A percentile compares a stretch with the other conserved stretches of the same genome.
These are phyloP conservation scores for Acheta domesticus DNA, from an alignment of 2,888 invertebrate species.

Conservation along the genomic window DNA sequence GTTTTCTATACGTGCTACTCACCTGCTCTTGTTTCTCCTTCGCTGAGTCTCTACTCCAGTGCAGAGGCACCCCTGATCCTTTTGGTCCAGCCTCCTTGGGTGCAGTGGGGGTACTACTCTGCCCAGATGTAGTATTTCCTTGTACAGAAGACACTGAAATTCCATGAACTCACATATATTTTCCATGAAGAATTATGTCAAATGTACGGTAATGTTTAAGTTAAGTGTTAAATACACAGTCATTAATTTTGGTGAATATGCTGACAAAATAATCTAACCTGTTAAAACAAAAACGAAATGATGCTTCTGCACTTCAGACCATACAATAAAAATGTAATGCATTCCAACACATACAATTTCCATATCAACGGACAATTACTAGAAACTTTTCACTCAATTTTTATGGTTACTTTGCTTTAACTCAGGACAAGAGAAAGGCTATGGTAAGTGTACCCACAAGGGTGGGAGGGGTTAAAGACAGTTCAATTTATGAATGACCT, in stretches of 20 bases:
- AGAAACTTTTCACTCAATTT: too few species aligned
- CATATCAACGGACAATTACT: too few species aligned
- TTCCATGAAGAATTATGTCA: neutral
- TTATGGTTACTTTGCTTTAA: too few species aligned
- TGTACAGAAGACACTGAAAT: conserved; percentile 52
- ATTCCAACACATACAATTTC: too few species aligned
- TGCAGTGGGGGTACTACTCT: neutral
- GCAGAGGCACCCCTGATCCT: conserved; percentile 48
- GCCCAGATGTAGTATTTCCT: conserved; percentile 45
- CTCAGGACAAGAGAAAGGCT: too few species aligned
- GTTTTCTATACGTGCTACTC: conserved; percentile 11
- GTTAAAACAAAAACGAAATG: too few species aligned
- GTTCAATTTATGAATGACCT: neutral
- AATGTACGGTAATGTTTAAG: neutral
- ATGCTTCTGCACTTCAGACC: too few species aligned
- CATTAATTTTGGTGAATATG: too few species aligned
- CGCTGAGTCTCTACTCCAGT: conserved; percentile 45
- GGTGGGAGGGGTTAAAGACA: neutral
- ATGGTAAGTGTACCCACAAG: too few species aligned
- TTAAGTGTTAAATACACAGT: too few species aligned
- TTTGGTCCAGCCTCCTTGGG: conserved; percentile 45
- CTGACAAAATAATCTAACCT: too few species aligned
- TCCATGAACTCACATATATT: conserved; percentile 24
- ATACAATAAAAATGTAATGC: too few species aligned
- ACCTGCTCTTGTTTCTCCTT: conserved; percentile 54